Evolutionary conservation across 2,888 invertebrate species (phyloP).

Genomic region (Chrysina gloriosa): DNA sequence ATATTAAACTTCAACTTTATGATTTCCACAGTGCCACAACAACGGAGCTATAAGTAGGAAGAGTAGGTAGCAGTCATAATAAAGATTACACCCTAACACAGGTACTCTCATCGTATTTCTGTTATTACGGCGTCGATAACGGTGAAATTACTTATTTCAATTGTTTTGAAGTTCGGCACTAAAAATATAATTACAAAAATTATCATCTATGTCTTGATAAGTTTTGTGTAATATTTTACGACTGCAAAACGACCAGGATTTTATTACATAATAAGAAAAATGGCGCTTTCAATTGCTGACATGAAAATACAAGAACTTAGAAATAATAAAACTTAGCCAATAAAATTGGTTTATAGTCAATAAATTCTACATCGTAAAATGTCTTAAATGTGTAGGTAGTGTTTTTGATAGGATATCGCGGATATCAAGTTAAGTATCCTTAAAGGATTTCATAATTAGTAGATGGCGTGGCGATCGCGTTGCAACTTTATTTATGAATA

Average conservation of each 20-base stretch:
- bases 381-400: constrained; percentile 58
- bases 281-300: constrained; percentile 64
- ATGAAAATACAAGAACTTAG: constrained; percentile 65
- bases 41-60: too few relatives aligned
- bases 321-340: constrained; percentile 65
- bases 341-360: constrained; percentile 65
- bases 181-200: constrained; percentile 58
- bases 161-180: constrained; percentile 49
- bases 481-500: not conserved
- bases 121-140: not conserved
- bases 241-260: constrained; percentile 53
- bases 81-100: too few relatives aligned
- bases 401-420: constrained; percentile 60
- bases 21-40: too few relatives aligned
- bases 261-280: constrained; percentile 63
- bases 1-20: too few relatives aligned
- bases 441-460: constrained; percentile 42
- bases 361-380: constrained; percentile 64
- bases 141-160: constrained; percentile 27
- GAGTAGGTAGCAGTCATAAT: too few relatives aligned
- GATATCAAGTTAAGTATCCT: constrained; percentile 58
- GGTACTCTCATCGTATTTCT: too few relatives aligned
- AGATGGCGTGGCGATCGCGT: not conserved
- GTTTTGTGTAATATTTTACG: constrained; percentile 57
- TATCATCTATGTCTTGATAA: constrained; percentile 61